Percentiles rank a stretch among this genome's conserved stretches.
Evolutionary conservation across 2,888 invertebrate species (phyloP).

Genomic region (Pardosa pseudoannulata): DNA sequence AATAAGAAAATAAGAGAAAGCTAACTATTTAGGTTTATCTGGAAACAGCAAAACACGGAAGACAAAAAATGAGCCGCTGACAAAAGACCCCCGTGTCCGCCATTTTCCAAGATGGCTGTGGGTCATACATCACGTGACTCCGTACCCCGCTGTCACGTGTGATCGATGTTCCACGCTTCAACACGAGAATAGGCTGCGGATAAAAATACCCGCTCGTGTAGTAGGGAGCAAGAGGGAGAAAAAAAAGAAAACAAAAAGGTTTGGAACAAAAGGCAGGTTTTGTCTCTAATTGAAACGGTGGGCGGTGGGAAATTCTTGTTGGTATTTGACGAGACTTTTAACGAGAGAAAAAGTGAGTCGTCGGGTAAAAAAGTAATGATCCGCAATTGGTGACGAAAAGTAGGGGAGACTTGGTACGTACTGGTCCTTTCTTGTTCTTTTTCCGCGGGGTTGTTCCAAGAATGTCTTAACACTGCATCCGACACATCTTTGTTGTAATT

Average conservation of each 20-base stretch:
- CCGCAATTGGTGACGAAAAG: conserved; percentile 3
- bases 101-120: conserved; percentile 46
- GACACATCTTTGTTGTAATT: no score
- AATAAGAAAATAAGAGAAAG: no score
- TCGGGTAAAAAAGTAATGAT: background rate
- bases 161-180: conserved; percentile 69
- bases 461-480: no score
- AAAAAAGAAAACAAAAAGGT: conserved; percentile 12
- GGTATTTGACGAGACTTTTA: conserved; percentile 1
- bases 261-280: conserved; percentile 27
- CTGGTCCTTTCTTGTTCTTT: no score
- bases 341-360: background rate
- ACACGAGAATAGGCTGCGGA: conserved; percentile 65
- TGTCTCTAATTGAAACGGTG: conserved; percentile 8
- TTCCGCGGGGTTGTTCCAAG: no score
- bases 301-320: background rate
- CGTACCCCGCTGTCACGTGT: conserved; percentile 50
- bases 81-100: conserved; percentile 37
- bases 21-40: conserved; percentile 23
- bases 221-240: no score
- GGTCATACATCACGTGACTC: conserved; percentile 63
- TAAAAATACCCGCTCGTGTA: conserved; percentile 46
- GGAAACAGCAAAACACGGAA: background rate
- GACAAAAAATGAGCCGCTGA: conserved; percentile 13
- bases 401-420: background rate